Conservation (phyloP, 2,113 vertebrate genomes). For the Eptatretus burgeri region DNA sequence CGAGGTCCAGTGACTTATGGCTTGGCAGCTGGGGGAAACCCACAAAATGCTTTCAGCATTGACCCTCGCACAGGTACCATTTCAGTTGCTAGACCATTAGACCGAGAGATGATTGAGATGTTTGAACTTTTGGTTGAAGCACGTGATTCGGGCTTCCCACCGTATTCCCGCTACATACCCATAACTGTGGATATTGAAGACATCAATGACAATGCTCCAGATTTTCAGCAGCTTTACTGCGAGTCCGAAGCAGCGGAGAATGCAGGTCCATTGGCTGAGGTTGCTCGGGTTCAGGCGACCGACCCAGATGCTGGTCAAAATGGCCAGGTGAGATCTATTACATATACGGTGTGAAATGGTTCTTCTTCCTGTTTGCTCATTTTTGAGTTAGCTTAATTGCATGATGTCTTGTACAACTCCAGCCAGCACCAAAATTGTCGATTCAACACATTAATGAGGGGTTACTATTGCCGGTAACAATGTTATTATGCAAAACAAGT, state of each 20-base stretch:
- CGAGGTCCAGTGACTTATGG: conserved; percentile 56
- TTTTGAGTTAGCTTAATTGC: too few species aligned
- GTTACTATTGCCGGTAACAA: too few species aligned
- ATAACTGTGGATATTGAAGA: conserved; percentile 47
- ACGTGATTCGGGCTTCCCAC: conserved; percentile 66
- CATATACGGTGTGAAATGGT: too few species aligned
- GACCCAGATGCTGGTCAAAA: conserved; percentile 77
- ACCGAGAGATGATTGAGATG: conserved; percentile 59
- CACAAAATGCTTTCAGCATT: conserved; percentile 47
- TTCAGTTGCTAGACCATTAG: conserved; percentile 30
- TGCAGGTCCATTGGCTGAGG: neutral
- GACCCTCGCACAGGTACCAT: conserved; percentile 67
- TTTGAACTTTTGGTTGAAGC: conserved; percentile 76
- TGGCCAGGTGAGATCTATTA: conserved; percentile 13
- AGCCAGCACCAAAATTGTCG: too few species aligned
- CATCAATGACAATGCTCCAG: conserved; percentile 54
- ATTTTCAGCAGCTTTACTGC: conserved; percentile 52
- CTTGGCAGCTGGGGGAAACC: conserved; percentile 53
- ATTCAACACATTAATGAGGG: too few species aligned
- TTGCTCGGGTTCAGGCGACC: conserved; percentile 47
- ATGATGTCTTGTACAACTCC: too few species aligned
- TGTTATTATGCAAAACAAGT: too few species aligned
- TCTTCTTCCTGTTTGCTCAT: too few species aligned
- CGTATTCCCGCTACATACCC: conserved; percentile 68
- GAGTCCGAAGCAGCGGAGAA: conserved; percentile 30